Conservation (phyloP, 2,113 vertebrate genomes). For the Mohoua ochrocephala region DNA sequence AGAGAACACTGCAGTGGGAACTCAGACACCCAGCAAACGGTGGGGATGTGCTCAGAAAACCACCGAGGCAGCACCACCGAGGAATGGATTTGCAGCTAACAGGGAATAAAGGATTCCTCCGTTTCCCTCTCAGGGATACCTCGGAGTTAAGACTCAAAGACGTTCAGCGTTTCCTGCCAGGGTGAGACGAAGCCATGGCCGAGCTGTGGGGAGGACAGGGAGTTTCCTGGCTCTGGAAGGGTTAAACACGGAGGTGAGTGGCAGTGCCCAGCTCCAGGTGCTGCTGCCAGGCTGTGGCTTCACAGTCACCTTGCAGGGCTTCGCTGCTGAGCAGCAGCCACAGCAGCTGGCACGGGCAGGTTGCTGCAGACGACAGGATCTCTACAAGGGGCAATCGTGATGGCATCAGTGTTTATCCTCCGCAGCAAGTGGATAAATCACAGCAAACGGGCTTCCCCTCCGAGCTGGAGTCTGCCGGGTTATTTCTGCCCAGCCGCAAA, state of each 20-base stretch:
- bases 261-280: not conserved
- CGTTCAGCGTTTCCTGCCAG: not conserved
- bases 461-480: not conserved
- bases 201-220: not conserved
- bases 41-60: not conserved
- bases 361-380: constrained; percentile 31
- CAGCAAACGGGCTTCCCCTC: constrained; percentile 43
- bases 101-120: not conserved
- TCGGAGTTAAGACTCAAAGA: not conserved
- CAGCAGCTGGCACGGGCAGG: not conserved
- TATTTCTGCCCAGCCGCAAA: constrained; percentile 22
- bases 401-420: constrained; percentile 34
- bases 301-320: not conserved
- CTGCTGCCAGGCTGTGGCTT: not conserved
- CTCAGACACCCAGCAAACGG: not conserved
- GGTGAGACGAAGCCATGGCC: not conserved
- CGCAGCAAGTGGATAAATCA: constrained; percentile 56
- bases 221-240: not conserved
- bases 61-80: not conserved
- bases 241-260: not conserved
- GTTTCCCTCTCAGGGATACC: not conserved
- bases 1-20: not conserved
- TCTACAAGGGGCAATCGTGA: constrained; percentile 18
- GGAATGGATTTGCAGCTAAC: not conserved
- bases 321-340: not conserved